These are phyloP conservation scores for Hesperophylax magnus DNA, from an alignment of 1,140 invertebrate species.

Conservation along the genomic window DNA sequence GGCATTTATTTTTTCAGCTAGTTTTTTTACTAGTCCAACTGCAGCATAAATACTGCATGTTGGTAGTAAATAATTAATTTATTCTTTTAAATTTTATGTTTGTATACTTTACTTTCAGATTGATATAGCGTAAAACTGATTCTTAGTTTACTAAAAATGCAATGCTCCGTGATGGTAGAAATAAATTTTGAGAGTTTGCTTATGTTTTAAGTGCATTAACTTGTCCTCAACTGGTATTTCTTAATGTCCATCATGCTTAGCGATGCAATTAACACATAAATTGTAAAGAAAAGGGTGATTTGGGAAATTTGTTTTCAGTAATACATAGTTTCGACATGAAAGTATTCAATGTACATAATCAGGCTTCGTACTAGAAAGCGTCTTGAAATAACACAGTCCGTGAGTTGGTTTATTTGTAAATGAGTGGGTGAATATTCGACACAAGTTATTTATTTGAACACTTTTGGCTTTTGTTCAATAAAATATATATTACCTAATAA, in stretches of 20 bases:
- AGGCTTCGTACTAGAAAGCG: constrained; percentile 16
- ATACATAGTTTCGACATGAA: neutral
- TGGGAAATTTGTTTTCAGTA: constrained; percentile 4
- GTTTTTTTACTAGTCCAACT: too few species aligned
- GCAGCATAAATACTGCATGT: too few species aligned
- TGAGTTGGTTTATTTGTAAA: constrained; percentile 29
- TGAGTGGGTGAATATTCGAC: constrained; percentile 45
- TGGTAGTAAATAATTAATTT: too few species aligned
- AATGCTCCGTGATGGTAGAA: too few species aligned
- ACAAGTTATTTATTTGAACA: constrained; percentile 45
- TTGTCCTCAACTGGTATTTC: constrained; percentile 3
- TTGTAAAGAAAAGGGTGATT: neutral
- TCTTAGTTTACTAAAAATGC: too few species aligned
- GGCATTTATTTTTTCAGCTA: too few species aligned
- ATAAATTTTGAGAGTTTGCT: neutral
- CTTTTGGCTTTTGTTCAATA: constrained; percentile 59
- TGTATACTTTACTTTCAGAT: too few species aligned
- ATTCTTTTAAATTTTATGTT: too few species aligned
- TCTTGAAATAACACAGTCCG: constrained; percentile 13
- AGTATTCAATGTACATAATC: constrained; percentile 42
- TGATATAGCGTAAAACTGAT: too few species aligned
- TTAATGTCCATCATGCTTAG: neutral
- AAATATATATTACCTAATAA: constrained; percentile 51
- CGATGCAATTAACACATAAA: constrained; percentile 9
- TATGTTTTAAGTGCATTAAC: constrained; percentile 17